Percentiles rank a stretch among this genome's conserved stretches.
Evolutionary conservation across 2,797 vertebrate genomes (phyloP).

Genomic region (Pelobates cultripes): DNA sequence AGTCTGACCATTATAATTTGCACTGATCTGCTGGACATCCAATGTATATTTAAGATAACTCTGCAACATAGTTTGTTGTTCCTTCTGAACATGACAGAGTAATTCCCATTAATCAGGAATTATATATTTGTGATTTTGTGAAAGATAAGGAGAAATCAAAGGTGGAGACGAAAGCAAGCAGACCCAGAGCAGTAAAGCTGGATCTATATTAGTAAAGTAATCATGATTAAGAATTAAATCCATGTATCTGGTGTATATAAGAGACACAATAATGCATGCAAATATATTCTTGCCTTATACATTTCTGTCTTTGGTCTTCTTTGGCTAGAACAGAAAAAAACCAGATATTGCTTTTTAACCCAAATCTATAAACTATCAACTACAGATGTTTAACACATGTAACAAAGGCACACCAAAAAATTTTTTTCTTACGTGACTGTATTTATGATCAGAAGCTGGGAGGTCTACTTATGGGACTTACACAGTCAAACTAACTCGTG

Average conservation of each 20-base stretch:
- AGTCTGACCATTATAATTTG: background rate
- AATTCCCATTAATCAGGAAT: background rate
- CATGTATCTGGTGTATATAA: background rate
- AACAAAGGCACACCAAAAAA: too few species aligned
- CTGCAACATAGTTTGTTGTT: background rate
- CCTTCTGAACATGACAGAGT: background rate
- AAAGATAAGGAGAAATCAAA: background rate
- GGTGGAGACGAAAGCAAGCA: background rate
- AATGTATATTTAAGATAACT: background rate
- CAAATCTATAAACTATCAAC: background rate
- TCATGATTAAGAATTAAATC: background rate
- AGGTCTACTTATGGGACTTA: too few species aligned
- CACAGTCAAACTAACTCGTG: too few species aligned
- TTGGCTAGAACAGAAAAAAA: constrained; percentile 71
- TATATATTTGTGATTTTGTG: background rate
- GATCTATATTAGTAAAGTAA: background rate
- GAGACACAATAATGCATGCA: constrained; percentile 56
- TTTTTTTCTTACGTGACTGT: too few species aligned
- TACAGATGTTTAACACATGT: background rate
- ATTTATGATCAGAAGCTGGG: too few species aligned
- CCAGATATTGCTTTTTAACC: constrained; percentile 13
- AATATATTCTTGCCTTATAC: constrained; percentile 66
- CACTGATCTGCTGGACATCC: background rate
- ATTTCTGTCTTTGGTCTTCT: constrained; percentile 68
- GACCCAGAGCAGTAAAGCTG: background rate